Evolutionary conservation across 2,113 vertebrate species (phyloP).

Genomic region (Pachypanchax playfairii): DNA sequence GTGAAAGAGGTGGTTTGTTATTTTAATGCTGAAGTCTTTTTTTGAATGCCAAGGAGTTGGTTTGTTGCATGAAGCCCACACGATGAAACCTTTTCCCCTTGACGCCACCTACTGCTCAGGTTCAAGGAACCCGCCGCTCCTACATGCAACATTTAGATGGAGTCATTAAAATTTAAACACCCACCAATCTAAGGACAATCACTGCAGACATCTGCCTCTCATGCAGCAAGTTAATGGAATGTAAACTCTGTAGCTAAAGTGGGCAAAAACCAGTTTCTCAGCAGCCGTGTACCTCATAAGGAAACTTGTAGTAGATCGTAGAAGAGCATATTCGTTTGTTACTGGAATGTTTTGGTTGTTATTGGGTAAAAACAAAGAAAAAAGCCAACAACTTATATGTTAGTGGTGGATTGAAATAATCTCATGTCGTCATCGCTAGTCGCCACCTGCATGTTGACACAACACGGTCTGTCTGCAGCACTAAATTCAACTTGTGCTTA

Average conservation of each 20-base stretch:
- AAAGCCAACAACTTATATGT: neutral
- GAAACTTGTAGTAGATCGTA: conserved; percentile 46
- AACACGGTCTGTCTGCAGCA: neutral
- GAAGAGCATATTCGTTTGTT: too few species aligned
- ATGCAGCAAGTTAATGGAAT: conserved; percentile 56
- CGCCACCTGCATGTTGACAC: neutral
- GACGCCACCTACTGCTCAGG: conserved; percentile 54
- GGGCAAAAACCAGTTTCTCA: conserved; percentile 31
- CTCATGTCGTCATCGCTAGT: too few species aligned
- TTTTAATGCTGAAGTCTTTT: conserved; percentile 53
- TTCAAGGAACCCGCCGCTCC: conserved; percentile 54
- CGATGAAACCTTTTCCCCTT: conserved; percentile 40
- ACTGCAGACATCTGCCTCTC: conserved; percentile 50
- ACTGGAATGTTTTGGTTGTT: neutral
- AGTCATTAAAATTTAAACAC: conserved; percentile 69
- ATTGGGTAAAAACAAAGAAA: neutral
- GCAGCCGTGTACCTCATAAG: conserved; percentile 19
- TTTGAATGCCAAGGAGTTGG: conserved; percentile 37
- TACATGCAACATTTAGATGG: conserved; percentile 73
- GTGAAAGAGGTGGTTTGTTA: conserved; percentile 37
- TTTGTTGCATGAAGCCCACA: conserved; percentile 27
- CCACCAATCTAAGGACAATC: conserved; percentile 58
- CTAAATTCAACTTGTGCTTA: too few species aligned
- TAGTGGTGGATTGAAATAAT: too few species aligned
- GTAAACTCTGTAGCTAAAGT: conserved; percentile 45